These are phyloP conservation scores for Hipparchia sbordonii DNA, from an alignment of 2,888 invertebrate species.

Conservation along the genomic window DNA sequence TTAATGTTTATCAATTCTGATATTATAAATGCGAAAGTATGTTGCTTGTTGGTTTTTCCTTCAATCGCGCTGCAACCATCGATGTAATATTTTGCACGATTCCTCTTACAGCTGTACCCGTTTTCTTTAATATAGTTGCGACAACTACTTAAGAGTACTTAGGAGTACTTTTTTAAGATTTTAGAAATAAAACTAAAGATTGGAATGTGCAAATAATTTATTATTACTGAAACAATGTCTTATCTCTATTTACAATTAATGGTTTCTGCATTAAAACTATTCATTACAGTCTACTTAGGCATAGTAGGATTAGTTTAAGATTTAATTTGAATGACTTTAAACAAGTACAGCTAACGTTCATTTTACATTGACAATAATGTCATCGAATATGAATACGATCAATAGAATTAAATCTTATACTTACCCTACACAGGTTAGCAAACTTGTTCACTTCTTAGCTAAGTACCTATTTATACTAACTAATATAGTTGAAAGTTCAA, in stretches of 20 bases:
- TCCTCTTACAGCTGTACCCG: no score
- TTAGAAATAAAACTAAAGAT: not conserved
- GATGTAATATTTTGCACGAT: no score
- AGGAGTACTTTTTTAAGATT: not conserved
- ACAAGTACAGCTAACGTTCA: no score
- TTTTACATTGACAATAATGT: no score
- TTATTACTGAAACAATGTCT: slow-evolving; percentile 33
- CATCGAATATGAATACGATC: no score
- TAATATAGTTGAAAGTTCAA: not conserved
- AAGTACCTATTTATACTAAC: not conserved
- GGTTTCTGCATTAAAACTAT: slow-evolving; percentile 3
- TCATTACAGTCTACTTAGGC: slow-evolving; percentile 13
- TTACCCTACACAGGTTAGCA: slow-evolving; percentile 16
- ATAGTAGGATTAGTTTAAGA: not conserved
- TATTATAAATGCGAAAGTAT: not conserved
- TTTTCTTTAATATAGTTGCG: no score
- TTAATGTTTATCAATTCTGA: not conserved
- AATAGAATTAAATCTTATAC: no score
- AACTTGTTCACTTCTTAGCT: not conserved
- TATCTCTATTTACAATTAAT: slow-evolving; percentile 10
- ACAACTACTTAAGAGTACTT: no score
- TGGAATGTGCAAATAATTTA: slow-evolving; percentile 48
- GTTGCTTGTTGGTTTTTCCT: no score
- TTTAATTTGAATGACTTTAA: no score
- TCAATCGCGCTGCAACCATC: not conserved